A percentile compares a stretch with the other conserved stretches of the same genome.
Conservation (phyloP, 2,888 invertebrate species). For the Pyrrhia umbra region DNA sequence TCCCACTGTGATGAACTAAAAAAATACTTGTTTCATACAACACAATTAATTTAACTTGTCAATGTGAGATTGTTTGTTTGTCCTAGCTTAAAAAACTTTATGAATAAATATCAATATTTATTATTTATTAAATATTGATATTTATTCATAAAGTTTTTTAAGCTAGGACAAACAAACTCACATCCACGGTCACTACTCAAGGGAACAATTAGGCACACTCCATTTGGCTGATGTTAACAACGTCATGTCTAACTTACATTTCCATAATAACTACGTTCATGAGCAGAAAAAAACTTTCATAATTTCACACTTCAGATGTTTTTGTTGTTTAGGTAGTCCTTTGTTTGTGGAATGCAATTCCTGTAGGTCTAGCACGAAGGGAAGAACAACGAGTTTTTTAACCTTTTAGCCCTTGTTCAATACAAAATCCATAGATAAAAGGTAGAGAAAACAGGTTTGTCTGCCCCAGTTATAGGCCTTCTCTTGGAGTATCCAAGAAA, state of each 20-base stretch:
- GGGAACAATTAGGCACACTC: conserved; percentile 26
- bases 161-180: neutral
- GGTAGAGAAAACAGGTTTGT: no score
- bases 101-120: no score
- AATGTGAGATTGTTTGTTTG: conserved; percentile 2
- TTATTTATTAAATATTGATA: no score
- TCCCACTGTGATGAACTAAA: no score
- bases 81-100: neutral
- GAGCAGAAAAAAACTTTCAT: conserved; percentile 42
- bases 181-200: conserved; percentile 23
- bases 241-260: conserved; percentile 36
- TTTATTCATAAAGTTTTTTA: neutral
- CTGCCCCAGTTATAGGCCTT: no score
- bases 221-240: conserved; percentile 29
- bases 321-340: conserved; percentile 14
- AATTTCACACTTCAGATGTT: conserved; percentile 27
- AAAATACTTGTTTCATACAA: no score
- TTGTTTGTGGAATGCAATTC: neutral
- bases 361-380: no score
- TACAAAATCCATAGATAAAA: no score
- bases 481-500: no score
- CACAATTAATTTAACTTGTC: no score
- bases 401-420: no score
- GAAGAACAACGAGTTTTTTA: no score
- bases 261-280: conserved; percentile 46